These are phyloP conservation scores for Dendrophyllia cribrosa DNA, from an alignment of 64 coral and sea anemone genomes.

Conservation along the genomic window DNA sequence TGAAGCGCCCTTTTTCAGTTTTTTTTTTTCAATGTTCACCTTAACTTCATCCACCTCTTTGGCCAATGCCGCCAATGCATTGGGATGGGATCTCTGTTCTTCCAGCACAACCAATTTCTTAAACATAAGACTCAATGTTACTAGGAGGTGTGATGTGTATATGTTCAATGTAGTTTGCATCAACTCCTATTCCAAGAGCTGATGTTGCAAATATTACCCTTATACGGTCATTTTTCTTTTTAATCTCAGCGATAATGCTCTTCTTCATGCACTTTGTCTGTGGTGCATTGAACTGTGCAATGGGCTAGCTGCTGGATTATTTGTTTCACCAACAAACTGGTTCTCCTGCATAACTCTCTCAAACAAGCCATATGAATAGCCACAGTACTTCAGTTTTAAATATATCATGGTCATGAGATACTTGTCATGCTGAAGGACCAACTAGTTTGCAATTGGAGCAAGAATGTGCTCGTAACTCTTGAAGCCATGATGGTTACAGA, in stretches of 20 bases:
- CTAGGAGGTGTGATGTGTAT: too few species aligned
- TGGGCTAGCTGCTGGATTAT: constrained; percentile 56
- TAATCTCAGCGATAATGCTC: constrained; percentile 48
- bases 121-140: too few species aligned
- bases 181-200: constrained; percentile 79
- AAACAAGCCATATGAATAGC: constrained; percentile 76
- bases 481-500: background rate
- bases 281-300: constrained; percentile 69
- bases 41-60: constrained; percentile 6
- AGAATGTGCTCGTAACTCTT: constrained; percentile 42
- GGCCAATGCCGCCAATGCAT: background rate
- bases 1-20: background rate
- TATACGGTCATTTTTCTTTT: constrained; percentile 51
- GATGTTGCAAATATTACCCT: constrained; percentile 68
- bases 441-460: constrained; percentile 41
- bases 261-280: constrained; percentile 68
- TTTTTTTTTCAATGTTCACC: background rate
- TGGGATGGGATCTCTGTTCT: too few species aligned
- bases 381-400: constrained; percentile 76
- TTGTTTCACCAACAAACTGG: constrained; percentile 59
- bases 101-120: too few species aligned
- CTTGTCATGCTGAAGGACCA: constrained; percentile 34
- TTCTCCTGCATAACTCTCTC: constrained; percentile 57
- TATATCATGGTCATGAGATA: constrained; percentile 60
- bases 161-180: too few species aligned